Percentiles rank a stretch among this genome's conserved stretches.
phyloP scores from a whole-genome alignment of 2,888 invertebrate genomes.

The Empis livida region DNA sequence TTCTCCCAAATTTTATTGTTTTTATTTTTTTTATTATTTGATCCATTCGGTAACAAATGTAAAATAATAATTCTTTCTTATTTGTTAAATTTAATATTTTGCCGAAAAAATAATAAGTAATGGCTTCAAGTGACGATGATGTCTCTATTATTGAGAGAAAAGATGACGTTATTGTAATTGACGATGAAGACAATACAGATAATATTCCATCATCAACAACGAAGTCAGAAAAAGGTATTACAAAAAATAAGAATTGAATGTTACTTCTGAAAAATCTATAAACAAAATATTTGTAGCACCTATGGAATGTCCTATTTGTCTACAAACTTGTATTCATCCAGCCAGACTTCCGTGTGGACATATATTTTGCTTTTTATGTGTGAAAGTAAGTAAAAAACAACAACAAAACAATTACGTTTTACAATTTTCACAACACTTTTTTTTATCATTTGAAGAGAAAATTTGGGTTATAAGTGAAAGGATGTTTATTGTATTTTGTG shows the following conservation, averaged over 20 bases:
- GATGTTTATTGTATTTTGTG: not conserved
- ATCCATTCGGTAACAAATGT: too few relatives aligned
- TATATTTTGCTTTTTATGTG: slow-evolving; percentile 89
- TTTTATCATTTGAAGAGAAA: too few relatives aligned
- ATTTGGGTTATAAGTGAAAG: too few relatives aligned
- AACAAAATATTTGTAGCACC: slow-evolving; percentile 2
- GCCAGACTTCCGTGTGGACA: slow-evolving; percentile 88
- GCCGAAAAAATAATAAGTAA: too few relatives aligned
- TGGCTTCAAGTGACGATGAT: too few relatives aligned
- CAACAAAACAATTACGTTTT: not conserved
- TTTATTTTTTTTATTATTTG: too few relatives aligned
- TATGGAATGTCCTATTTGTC: slow-evolving; percentile 81
- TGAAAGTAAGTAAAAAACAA: slow-evolving; percentile 48
- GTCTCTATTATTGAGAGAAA: not conserved
- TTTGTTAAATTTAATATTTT: too few relatives aligned
- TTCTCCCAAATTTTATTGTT: too few relatives aligned
- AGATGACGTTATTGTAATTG: not conserved
- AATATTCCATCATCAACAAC: not conserved
- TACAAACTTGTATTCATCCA: slow-evolving; percentile 85
- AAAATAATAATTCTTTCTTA: too few relatives aligned
- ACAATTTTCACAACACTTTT: not conserved
- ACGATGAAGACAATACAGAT: not conserved
- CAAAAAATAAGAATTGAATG: not conserved
- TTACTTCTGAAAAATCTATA: not conserved
- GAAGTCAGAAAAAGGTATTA: not conserved